Base-by-base conservation (phyloP, 2,113 vertebrate species). In the Cacatua alba region DNA sequence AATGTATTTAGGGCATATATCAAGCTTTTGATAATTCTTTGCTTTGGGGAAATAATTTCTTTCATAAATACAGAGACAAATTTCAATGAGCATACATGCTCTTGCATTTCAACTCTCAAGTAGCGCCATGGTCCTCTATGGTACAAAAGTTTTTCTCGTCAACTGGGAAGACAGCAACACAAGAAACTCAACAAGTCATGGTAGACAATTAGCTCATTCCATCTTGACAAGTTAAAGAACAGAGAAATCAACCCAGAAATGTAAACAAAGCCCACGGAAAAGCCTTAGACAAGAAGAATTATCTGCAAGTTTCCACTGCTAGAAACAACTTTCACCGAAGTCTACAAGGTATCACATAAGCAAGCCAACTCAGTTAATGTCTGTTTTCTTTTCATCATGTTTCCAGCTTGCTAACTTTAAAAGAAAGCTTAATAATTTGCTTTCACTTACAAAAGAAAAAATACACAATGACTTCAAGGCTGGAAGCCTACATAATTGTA, bases 401-500 rank as follows among this genome's bases (percentile, higher is more conserved):
- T 94, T 90, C 62, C 88, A 91, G 41, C 20, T 94, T 88, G 37
- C 46, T 78, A 81, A 53, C 26, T 88, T 91, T 94, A 80, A 90
- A 94, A 94, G 65, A 92, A 94, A 84, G 87, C 24, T 39, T 76
- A 65, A 14, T 88, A 41, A 82, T 72, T 92, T 92, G 92, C n/a
- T 86, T 92, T 93, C 53, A 82, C 51, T 86, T 90, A 46, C 48
- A 57, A 88, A 94, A 82, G 10, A 55, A 90, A 90, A 81, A 91
- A 86, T 52, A 49, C 16, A 51, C 29, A 87, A 93, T 44, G 21
- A 68, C 5, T 7, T 64, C 88, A 81, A 74, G 52, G 39, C 46
- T 76, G 20, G 86, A 97, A 88, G 35, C 43, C 75, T 82, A 46
- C 72, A 75, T 44, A 67, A 51, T 64, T 86, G 44, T 52, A 72